A percentile compares a stretch with the other conserved stretches of the same genome.
Conservation (phyloP, 2,797 vertebrate genomes). For the Rhinoraja longicauda region DNA sequence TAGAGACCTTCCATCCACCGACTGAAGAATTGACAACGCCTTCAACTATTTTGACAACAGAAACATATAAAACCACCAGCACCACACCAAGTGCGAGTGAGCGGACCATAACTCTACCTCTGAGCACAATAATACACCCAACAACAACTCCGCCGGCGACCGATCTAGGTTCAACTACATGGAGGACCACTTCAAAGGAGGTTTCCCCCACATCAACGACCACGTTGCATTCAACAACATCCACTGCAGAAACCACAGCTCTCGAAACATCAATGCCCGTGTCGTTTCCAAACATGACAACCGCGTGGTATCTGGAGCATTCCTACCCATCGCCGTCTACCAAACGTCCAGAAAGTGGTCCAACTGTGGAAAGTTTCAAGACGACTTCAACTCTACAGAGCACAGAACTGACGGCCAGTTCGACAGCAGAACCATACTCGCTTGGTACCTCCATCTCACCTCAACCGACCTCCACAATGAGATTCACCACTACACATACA, state of each 20-base stretch:
- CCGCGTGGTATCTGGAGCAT: neutral
- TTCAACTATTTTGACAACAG: constrained; percentile 40
- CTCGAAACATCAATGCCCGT: constrained; percentile 40
- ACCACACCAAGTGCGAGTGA: constrained; percentile 41
- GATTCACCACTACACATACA: neutral
- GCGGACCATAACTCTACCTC: neutral
- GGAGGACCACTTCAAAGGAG: neutral
- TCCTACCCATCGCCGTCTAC: neutral
- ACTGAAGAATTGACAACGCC: constrained; percentile 44
- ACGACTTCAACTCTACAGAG: neutral
- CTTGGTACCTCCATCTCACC: constrained; percentile 23
- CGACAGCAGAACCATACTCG: neutral
- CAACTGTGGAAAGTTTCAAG: neutral
- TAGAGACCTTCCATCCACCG: constrained; percentile 42
- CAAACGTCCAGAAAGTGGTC: neutral
- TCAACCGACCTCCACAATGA: constrained; percentile 40
- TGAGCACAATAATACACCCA: neutral
- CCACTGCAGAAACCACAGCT: constrained; percentile 39
- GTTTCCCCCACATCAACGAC: neutral
- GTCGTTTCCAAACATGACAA: neutral
- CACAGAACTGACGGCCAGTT: neutral
- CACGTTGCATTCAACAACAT: neutral
- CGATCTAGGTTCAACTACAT: neutral
- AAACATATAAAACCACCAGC: constrained; percentile 44
- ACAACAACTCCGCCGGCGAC: neutral